These are phyloP conservation scores for Yponomeuta malinellus DNA, from an alignment of 2,888 invertebrate genomes.

Conservation along the genomic window DNA sequence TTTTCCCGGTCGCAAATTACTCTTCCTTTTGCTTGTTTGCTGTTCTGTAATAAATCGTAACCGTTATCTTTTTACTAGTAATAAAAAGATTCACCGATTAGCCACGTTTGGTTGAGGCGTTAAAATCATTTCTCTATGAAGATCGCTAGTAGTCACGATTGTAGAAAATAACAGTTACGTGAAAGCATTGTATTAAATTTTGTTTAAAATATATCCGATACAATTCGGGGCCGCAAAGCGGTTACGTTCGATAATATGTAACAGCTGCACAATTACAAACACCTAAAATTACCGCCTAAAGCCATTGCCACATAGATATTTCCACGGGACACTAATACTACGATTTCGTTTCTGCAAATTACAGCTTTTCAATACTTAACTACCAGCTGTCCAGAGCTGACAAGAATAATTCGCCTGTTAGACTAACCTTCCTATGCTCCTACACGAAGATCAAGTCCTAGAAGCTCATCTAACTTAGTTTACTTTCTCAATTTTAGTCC, in stretches of 20 bases:
- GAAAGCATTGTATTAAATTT: not conserved
- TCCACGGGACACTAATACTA: not conserved
- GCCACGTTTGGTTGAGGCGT: not conserved
- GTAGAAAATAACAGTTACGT: not conserved
- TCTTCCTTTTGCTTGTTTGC: conserved; percentile 25
- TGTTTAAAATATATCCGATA: not conserved
- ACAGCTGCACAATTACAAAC: not conserved
- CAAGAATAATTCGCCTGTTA: not conserved
- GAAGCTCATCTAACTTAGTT: not conserved
- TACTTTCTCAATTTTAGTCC: not conserved
- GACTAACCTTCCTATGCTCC: not conserved
- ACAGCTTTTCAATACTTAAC: not conserved
- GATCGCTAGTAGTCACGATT: not conserved
- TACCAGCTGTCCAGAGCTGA: not conserved
- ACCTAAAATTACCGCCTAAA: not conserved
- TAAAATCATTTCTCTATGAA: not conserved
- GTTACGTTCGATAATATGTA: not conserved
- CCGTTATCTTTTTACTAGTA: not conserved
- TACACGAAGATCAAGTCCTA: not conserved
- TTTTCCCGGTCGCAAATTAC: conserved; percentile 26
- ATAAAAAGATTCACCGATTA: conserved; percentile 9
- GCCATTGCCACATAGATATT: not conserved
- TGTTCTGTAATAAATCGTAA: not conserved
- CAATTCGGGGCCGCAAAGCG: not conserved
- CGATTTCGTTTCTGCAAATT: not conserved